Percentiles rank a stretch among this genome's conserved stretches.
Conservation (phyloP, 2,113 vertebrate species). For the Saimiri boliviensis region DNA sequence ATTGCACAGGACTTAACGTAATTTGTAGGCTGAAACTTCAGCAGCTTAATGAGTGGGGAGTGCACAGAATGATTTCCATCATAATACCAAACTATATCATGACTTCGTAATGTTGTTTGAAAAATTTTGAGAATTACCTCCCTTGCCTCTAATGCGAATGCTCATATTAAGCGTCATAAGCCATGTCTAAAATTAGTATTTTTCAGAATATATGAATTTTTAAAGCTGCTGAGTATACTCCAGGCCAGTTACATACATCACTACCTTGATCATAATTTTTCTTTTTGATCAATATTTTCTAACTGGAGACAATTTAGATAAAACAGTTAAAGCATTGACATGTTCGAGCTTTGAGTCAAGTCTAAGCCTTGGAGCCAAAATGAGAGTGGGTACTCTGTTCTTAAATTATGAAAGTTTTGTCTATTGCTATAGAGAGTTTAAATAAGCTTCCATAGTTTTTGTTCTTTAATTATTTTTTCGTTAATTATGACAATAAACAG, state of each 20-base stretch:
- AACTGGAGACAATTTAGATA: neutral
- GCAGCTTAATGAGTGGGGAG: constrained; percentile 16
- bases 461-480: neutral
- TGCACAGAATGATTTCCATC: neutral
- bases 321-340: neutral
- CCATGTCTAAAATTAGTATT: neutral
- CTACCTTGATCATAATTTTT: neutral
- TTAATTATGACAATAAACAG: neutral
- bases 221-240: neutral
- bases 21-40: constrained; percentile 54
- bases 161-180: neutral
- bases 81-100: neutral
- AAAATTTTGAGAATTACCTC: neutral
- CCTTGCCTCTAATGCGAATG: neutral
- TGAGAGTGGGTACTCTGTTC: neutral
- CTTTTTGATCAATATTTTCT: neutral
- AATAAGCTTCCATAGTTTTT: neutral
- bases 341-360: neutral
- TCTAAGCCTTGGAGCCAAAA: neutral
- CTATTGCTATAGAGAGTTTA: neutral
- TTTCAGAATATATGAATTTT: neutral
- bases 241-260: neutral
- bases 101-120: neutral
- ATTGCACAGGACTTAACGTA: neutral
- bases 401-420: neutral